A percentile compares a stretch with the other conserved stretches of the same genome.
These are phyloP conservation scores for Hippocampus zosterae DNA, from an alignment of 2,113 vertebrate genomes.

Conservation along the genomic window DNA sequence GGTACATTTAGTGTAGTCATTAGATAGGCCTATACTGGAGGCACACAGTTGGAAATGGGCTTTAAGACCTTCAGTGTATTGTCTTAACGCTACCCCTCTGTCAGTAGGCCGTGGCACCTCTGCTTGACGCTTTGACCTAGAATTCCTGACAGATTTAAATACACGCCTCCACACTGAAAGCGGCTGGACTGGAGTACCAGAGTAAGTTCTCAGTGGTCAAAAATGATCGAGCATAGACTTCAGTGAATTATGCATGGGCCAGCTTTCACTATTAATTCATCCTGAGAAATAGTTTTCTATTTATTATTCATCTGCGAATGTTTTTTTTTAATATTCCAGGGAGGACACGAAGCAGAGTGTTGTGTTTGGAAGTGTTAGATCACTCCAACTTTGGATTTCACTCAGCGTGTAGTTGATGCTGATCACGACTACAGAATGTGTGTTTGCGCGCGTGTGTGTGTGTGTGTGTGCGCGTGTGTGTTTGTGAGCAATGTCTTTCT, in stretches of 20 bases:
- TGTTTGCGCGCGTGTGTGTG: too few relatives aligned
- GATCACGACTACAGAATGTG: constrained; percentile 18
- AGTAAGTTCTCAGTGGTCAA: background rate
- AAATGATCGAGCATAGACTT: background rate
- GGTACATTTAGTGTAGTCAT: background rate
- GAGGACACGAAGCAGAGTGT: background rate
- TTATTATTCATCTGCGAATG: background rate
- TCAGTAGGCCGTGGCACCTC: constrained; percentile 26
- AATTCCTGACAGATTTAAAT: constrained; percentile 65
- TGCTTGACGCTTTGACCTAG: constrained; percentile 46
- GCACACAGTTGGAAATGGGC: background rate
- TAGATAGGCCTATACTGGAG: background rate
- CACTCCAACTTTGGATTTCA: background rate
- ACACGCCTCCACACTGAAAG: constrained; percentile 21
- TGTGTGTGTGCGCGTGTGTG: too few relatives aligned
- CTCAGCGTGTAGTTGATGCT: constrained; percentile 10
- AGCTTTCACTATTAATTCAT: constrained; percentile 26
- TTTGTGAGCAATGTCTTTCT: constrained; percentile 16
- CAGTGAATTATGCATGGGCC: constrained; percentile 23
- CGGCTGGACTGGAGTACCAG: constrained; percentile 7
- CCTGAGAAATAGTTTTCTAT: background rate
- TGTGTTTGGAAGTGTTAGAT: background rate
- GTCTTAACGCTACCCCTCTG: constrained; percentile 5
- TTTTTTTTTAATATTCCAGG: background rate
- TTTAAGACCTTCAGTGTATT: background rate